Evolutionary conservation across 1,140 invertebrate genomes (phyloP).

Genomic region (Papilio machaon): DNA sequence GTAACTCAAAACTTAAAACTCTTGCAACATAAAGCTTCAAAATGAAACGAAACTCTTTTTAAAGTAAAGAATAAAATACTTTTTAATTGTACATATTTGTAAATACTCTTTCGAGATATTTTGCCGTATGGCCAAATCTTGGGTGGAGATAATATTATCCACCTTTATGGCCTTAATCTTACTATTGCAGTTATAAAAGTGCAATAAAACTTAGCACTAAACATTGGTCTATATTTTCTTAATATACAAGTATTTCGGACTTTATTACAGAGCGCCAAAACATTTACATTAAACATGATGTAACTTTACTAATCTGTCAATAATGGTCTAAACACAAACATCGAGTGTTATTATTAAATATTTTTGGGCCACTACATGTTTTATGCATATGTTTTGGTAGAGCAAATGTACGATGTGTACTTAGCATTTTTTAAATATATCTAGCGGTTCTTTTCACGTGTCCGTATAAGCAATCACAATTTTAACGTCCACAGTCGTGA

Average conservation of each 20-base stretch:
- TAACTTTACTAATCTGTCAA: no score
- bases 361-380: neutral
- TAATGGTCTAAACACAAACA: no score
- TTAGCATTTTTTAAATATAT: no score
- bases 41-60: no score
- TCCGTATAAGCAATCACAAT: neutral
- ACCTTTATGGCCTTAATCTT: neutral
- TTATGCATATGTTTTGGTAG: neutral
- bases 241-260: neutral
- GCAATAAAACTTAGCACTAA: neutral
- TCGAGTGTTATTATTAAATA: no score
- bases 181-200: neutral
- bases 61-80: no score
- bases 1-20: neutral
- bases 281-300: neutral
- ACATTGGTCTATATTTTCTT: neutral
- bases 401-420: neutral
- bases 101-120: no score
- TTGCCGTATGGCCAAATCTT: neutral
- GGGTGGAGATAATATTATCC: neutral
- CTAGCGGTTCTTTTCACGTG: no score
- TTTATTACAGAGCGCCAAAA: neutral
- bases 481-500: neutral
- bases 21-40: neutral
- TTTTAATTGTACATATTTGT: no score